These are phyloP conservation scores for Oxyscelio sp. DNA, from an alignment of 2,888 invertebrate genomes.

Conservation along the genomic window DNA sequence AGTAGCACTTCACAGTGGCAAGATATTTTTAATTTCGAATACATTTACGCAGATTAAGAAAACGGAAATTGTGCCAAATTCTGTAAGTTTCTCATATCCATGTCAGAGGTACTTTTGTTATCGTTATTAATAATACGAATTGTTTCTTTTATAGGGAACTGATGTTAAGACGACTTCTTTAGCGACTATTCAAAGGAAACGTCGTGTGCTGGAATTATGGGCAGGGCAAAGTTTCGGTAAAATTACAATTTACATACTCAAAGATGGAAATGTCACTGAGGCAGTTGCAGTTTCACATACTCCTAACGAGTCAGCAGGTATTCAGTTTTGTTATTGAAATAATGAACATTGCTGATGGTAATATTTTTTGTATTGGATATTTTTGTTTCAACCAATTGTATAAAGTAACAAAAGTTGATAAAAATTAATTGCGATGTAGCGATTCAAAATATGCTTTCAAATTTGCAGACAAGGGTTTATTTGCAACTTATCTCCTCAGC, in stretches of 20 bases:
- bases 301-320: constrained; percentile 89
- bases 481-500: constrained; percentile 92
- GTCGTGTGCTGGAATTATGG: constrained; percentile 93
- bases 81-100: constrained; percentile 49
- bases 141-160: constrained; percentile 78
- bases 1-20: constrained; percentile 94
- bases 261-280: constrained; percentile 88
- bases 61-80: constrained; percentile 80
- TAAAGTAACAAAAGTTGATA: too few species aligned
- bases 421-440: background rate
- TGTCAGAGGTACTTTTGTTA: too few species aligned
- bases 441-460: background rate
- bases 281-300: constrained; percentile 92
- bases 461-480: constrained; percentile 89
- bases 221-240: constrained; percentile 95
- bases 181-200: constrained; percentile 83
- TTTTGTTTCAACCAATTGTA: too few species aligned
- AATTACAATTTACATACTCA: constrained; percentile 93
- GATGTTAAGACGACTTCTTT: constrained; percentile 85
- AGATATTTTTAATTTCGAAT: constrained; percentile 87
- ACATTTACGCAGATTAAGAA: constrained; percentile 86
- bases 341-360: too few species aligned
- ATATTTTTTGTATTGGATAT: too few species aligned
- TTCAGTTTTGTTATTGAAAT: constrained; percentile 73
- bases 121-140: too few species aligned